These are phyloP conservation scores for Pachycephala philippinensis DNA, from an alignment of 2,113 vertebrate genomes.

Conservation along the genomic window DNA sequence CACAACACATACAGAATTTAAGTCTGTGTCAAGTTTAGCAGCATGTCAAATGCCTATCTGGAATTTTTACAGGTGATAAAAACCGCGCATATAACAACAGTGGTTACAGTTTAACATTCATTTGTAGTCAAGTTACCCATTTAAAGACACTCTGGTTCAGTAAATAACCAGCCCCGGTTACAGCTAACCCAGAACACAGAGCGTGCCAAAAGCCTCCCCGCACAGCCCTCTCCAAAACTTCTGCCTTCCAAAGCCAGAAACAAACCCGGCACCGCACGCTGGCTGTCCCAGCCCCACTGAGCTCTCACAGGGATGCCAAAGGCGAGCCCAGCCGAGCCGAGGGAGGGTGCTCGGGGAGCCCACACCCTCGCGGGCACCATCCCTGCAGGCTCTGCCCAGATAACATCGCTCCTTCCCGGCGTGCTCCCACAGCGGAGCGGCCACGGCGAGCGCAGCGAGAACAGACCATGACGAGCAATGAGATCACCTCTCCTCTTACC, in stretches of 20 bases:
- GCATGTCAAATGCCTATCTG: background rate
- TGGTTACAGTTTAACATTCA: background rate
- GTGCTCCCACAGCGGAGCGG: background rate
- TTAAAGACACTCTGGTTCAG: background rate
- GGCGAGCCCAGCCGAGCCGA: background rate
- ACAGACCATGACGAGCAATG: background rate
- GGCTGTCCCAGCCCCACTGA: fast-evolving
- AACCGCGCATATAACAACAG: background rate
- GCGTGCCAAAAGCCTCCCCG: background rate
- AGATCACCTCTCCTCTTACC: background rate
- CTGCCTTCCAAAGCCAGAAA: background rate
- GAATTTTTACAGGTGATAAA: background rate
- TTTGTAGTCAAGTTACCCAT: background rate
- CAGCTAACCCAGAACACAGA: background rate
- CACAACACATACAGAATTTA: background rate
- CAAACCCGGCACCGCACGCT: fast-evolving
- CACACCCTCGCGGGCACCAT: background rate
- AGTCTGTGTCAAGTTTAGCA: background rate
- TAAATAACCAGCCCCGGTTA: background rate
- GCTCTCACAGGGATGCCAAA: background rate
- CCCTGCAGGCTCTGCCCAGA: background rate
- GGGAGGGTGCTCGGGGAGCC: background rate
- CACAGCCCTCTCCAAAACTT: fast-evolving
- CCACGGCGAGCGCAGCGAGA: no score
- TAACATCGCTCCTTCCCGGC: background rate